Base-by-base conservation (phyloP, 2,797 vertebrate species). In the Melanotaenia pygmaea region DNA sequence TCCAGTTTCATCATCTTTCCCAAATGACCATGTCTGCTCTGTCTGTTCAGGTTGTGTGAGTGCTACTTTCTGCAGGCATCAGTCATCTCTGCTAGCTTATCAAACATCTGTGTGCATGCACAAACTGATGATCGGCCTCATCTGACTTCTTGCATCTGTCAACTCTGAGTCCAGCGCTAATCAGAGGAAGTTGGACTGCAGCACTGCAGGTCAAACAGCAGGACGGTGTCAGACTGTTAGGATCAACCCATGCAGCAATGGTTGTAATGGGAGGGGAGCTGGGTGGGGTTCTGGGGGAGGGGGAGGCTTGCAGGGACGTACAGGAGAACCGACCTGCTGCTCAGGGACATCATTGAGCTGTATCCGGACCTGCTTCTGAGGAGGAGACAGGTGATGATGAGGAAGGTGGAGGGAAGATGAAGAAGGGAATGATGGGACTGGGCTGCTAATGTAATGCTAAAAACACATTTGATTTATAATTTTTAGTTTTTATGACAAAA, bases 351-450 rank as follows among this genome's bases (percentile, higher is more conserved):
- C 93, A 91, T 30, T 92, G 89, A 94, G 88, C 88, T 94, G 93
- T 88, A 95, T 94, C 93, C 93, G 91, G 66, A 95, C 94, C 81
- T 95, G 94, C 91, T 95, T 95, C 94, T 95, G 88, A 81, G 89
- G 83, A 91, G 86, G 84, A 93, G 74, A 91, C 18, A 80, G 82
- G 82, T 80, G 74, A 88, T 59, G 72, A 78, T 77, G 68, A 89
- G 59, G 83, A 69, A 77, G 54, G 79, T 69, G 53, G 71, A 74
- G 54, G 65, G 68, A 65, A 64, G 65, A 78, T 54, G 70, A 58
- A 59, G 54, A 73, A 67, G 50, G 43, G 47, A 22, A 9, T 11
- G 47, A 51, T 22, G n/a, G n/a, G n/a, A 11, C n/a, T 22, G 20
- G 47, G n/a, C n/a, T 22, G n/a, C 47, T 51, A 11, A 11, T 4